Base-by-base conservation (phyloP, 2,888 invertebrate genomes). In the Apamea crenata region DNA sequence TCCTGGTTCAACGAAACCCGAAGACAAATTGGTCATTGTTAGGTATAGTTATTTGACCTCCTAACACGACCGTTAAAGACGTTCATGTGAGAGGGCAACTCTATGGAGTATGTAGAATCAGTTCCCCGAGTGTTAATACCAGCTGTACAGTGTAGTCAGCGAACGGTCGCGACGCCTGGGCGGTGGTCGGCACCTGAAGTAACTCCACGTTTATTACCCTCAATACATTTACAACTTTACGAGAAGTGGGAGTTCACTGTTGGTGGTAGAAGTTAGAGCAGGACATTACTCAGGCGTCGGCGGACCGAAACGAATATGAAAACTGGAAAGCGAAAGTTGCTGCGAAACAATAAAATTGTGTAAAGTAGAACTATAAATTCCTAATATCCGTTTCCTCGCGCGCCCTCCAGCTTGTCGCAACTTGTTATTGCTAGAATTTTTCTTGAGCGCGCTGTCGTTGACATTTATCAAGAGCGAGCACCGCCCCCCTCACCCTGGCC, bases 331-430 rank as follows among this genome's bases (percentile, higher is more conserved):
- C 69, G 77, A 82, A 84, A 84, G 78, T 88, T 83, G 72, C 80
- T 81, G 75, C 70, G 25, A 78, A 88, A 89, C 89, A 89, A 84
- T 84, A 88, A 84, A 86, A 83, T 63, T 74, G 81, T 82, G 77
- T 81, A 82, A 87, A 89, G 87, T 84, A 77, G 44, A 68, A 67
- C 85, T 73, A 89, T 89, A 89, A 88, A 89, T 89, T 88, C 72
- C 72, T 85, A 82, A 86, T 88, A 81, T 81, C 75, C 83, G 78
- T 66, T 79, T 25, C 68, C 63, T 32, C 29, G 74, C 83, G 63
- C 63, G 69, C 77, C 63, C 76, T 68, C 29, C 25, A 81, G 80
- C 74, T 76, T 83, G 87, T 86, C 82, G 78, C 81, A 67, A 80
- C 83, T 89, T 89, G 80, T 88, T 88, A 87, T 89, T 87, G 80